Percentiles rank a stretch among this genome's conserved stretches.
Evolutionary conservation across 2,797 vertebrate species (phyloP).

Genomic region (Pangasius macronema): DNA sequence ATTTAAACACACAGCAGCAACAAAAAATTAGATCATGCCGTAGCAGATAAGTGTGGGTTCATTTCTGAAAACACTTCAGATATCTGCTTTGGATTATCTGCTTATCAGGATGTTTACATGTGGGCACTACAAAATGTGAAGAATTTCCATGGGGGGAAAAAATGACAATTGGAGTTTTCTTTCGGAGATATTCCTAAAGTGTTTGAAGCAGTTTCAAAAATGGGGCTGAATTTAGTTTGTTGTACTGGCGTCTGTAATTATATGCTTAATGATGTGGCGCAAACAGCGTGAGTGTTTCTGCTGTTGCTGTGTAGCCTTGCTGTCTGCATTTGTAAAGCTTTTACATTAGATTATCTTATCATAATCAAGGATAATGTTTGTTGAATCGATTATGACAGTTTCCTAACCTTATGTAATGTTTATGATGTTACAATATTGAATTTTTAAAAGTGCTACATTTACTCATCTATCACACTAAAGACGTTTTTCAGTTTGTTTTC

Average conservation of each 20-base stretch:
- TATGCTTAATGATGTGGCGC: background rate
- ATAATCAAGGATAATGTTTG: background rate
- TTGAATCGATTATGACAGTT: background rate
- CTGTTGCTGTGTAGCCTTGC: background rate
- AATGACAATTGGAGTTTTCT: background rate
- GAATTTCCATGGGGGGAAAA: background rate
- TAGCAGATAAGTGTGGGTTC: background rate
- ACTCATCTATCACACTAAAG: background rate
- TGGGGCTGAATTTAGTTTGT: constrained; percentile 8
- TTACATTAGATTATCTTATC: background rate
- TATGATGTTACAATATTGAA: background rate
- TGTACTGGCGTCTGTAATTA: background rate
- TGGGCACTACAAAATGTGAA: background rate
- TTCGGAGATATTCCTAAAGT: background rate
- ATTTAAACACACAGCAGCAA: background rate
- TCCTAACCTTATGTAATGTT: background rate
- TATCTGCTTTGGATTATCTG: constrained; percentile 4
- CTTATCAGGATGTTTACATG: background rate
- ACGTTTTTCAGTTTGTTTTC: background rate
- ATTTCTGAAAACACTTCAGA: background rate
- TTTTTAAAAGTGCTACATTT: background rate
- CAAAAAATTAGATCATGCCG: background rate
- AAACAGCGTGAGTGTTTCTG: background rate
- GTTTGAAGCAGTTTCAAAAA: background rate
- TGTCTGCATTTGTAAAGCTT: constrained; percentile 11